phyloP scores from a whole-genome alignment of 1,140 invertebrate genomes.

The Lepidotrigona ventralis region DNA sequence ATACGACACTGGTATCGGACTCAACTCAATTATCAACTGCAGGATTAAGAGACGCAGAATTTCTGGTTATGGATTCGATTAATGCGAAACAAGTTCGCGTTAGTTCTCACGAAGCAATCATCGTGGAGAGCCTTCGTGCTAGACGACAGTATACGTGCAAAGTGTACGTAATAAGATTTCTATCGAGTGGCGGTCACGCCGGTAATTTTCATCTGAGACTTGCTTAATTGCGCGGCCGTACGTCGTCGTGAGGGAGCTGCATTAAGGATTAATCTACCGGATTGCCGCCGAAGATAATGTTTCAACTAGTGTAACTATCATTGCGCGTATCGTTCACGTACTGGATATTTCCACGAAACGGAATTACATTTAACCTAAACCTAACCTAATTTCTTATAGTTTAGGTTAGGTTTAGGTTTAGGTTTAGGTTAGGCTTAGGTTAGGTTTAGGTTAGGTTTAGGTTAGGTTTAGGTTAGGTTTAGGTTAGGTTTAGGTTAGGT shows the following conservation, averaged over 20 bases:
- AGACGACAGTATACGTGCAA: constrained; percentile 57
- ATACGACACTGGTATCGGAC: too few species aligned
- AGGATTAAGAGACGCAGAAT: constrained; percentile 12
- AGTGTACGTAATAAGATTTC: constrained; percentile 54
- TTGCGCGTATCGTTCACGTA: background rate
- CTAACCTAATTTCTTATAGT: too few species aligned
- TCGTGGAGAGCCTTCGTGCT: constrained; percentile 62
- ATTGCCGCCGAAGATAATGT: constrained; percentile 58
- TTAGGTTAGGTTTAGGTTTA: too few species aligned
- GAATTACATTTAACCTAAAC: too few species aligned
- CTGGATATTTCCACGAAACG: background rate
- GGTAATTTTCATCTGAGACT: constrained; percentile 61
- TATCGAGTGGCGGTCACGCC: constrained; percentile 55
- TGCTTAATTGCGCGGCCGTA: constrained; percentile 55
- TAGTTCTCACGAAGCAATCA: constrained; percentile 59
- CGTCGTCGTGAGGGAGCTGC: constrained; percentile 49
- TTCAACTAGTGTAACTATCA: constrained; percentile 34
- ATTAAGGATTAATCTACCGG: constrained; percentile 61
- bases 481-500: too few species aligned
- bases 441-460: too few species aligned
- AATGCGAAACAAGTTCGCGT: constrained; percentile 25
- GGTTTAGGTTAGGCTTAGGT: too few species aligned
- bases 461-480: too few species aligned
- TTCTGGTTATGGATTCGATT: constrained; percentile 40
- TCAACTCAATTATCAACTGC: constrained; percentile 30